These are phyloP conservation scores for Lepisosteus oculatus DNA, from an alignment of 2,113 vertebrate genomes.

Conservation along the genomic window DNA sequence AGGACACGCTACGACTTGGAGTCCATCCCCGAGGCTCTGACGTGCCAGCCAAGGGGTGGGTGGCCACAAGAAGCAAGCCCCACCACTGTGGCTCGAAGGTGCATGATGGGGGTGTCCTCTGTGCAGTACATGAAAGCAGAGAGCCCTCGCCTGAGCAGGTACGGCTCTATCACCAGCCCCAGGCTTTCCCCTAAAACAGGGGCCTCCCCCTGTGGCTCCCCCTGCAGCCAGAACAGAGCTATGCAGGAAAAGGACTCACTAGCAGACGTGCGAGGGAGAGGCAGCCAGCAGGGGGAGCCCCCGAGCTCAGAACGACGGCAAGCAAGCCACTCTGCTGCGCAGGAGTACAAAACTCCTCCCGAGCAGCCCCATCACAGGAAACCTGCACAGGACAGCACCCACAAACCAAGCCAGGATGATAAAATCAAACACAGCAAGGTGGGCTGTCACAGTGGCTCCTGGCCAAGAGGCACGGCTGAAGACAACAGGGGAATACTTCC, in stretches of 20 bases:
- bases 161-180: slow-evolving; percentile 65
- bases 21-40: slow-evolving; percentile 65
- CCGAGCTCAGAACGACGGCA: slow-evolving; percentile 55
- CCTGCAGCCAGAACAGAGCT: slow-evolving; percentile 58
- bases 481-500: background rate
- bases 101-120: slow-evolving; percentile 61
- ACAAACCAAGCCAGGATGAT: slow-evolving; percentile 39
- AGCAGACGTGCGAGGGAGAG: slow-evolving; percentile 59
- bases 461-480: background rate
- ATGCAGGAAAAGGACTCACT: slow-evolving; percentile 46
- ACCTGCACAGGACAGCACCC: slow-evolving; percentile 15
- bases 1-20: slow-evolving; percentile 69
- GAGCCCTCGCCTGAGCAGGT: slow-evolving; percentile 59
- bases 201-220: slow-evolving; percentile 64
- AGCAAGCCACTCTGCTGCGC: slow-evolving; percentile 65
- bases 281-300: slow-evolving; percentile 62
- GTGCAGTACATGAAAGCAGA: slow-evolving; percentile 63
- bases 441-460: background rate
- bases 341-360: slow-evolving; percentile 57
- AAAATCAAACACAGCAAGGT: background rate
- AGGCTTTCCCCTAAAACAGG: slow-evolving; percentile 46
- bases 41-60: slow-evolving; percentile 53
- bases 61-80: slow-evolving; percentile 36
- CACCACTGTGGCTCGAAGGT: slow-evolving; percentile 30
- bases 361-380: slow-evolving; percentile 50